A percentile compares a stretch with the other conserved stretches of the same genome.
Conservation (phyloP, 2,113 vertebrate species). For the Syngnathoides biaculeatus region DNA sequence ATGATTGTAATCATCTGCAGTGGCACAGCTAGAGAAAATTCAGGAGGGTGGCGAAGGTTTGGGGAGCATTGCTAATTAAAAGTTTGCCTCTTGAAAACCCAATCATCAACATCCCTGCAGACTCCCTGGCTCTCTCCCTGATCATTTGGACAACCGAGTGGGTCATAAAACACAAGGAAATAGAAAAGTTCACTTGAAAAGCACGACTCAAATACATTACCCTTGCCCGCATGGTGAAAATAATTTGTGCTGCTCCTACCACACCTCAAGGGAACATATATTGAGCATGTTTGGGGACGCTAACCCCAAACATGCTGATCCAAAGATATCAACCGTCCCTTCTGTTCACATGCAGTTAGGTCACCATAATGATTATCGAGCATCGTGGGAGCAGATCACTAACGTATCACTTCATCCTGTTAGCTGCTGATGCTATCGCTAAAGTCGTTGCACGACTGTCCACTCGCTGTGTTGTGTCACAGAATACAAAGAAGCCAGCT, state of each 20-base stretch:
- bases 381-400: neutral
- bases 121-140: no score
- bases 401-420: neutral
- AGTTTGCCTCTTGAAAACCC: no score
- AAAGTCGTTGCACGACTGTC: neutral
- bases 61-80: no score
- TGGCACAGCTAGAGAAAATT: no score
- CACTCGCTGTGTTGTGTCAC: neutral
- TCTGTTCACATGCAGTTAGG: neutral
- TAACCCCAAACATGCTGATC: neutral
- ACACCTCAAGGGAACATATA: neutral
- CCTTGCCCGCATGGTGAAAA: neutral
- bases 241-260: neutral
- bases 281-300: neutral
- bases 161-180: no score
- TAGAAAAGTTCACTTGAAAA: no score
- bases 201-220: neutral
- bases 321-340: neutral
- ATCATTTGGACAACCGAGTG: no score
- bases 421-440: neutral
- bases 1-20: no score
- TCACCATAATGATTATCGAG: neutral
- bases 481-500: neutral
- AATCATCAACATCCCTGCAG: no score
- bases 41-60: no score